These are phyloP conservation scores for Coendou prehensilis DNA, from an alignment of 2,797 vertebrate species.

Conservation along the genomic window DNA sequence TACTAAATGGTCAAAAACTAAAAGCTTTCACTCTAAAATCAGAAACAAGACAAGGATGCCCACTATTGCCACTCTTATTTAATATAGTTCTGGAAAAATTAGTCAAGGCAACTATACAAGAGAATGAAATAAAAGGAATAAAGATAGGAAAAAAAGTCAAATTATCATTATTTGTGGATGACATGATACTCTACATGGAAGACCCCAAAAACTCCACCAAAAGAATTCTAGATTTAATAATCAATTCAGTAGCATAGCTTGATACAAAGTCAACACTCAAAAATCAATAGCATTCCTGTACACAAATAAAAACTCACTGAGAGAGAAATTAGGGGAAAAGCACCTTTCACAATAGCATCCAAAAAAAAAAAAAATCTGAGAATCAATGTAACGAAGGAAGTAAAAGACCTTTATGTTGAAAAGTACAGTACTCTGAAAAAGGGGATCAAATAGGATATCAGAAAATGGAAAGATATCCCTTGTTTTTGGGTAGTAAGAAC, in stretches of 20 bases:
- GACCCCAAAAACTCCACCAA: neutral
- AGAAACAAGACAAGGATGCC: too few relatives aligned
- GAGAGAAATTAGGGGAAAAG: neutral
- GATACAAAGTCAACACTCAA: neutral
- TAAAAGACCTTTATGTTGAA: neutral
- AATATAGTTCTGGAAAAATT: too few relatives aligned
- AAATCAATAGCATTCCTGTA: neutral
- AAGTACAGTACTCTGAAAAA: neutral
- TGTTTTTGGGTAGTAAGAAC: neutral
- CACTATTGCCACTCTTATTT: too few relatives aligned
- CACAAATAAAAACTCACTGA: neutral
- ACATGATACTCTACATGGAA: neutral
- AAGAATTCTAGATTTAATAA: neutral
- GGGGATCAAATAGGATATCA: neutral
- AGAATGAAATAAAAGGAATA: too few relatives aligned
- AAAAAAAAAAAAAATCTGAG: neutral
- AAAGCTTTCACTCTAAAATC: too few relatives aligned
- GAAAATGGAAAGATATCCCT: neutral
- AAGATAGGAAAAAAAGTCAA: neutral
- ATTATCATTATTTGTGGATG: neutral
- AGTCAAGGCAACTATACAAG: too few relatives aligned
- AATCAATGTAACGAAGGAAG: neutral
- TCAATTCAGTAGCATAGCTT: neutral
- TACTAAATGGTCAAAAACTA: neutral
- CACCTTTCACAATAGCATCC: neutral